A percentile compares a stretch with the other conserved stretches of the same genome.
Evolutionary conservation across 1,140 invertebrate genomes (phyloP).

Genomic region (Diachasma alloeum): DNA sequence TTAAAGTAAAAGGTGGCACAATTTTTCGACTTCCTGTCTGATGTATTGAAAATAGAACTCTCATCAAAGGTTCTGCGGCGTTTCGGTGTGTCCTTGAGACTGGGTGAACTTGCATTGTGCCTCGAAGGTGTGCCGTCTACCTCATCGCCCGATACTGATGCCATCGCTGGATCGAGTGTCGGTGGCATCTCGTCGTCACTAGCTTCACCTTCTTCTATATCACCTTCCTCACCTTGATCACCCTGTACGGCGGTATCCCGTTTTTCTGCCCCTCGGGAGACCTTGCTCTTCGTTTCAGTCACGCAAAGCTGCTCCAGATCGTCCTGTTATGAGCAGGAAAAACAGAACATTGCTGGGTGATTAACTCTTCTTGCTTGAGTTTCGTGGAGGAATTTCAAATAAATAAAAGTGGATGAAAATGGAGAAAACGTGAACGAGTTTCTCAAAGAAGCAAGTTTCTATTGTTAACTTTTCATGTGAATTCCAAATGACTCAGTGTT

Average conservation of each 20-base stretch:
- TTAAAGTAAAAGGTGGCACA: slow-evolving; percentile 84
- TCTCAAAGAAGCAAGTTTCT: neutral
- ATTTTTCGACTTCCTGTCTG: slow-evolving; percentile 80
- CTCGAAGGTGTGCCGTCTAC: slow-evolving; percentile 44
- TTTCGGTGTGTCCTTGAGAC: slow-evolving; percentile 35
- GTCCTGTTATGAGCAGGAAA: slow-evolving; percentile 46
- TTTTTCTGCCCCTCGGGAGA: slow-evolving; percentile 25
- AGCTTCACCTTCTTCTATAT: slow-evolving; percentile 52
- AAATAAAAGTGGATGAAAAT: neutral
- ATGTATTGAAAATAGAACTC: slow-evolving; percentile 59
- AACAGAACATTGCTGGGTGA: neutral
- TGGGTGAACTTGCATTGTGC: slow-evolving; percentile 23
- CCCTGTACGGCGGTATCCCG: slow-evolving; percentile 24
- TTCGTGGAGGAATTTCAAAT: neutral
- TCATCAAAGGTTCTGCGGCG: slow-evolving; percentile 47
- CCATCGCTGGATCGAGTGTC: slow-evolving; percentile 52
- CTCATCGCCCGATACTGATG: slow-evolving; percentile 46
- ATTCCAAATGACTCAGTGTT: too few relatives aligned
- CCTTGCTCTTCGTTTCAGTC: slow-evolving; percentile 51
- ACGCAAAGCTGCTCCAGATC: slow-evolving; percentile 60
- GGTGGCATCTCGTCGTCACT: slow-evolving; percentile 55
- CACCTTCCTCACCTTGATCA: slow-evolving; percentile 50
- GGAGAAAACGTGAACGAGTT: neutral
- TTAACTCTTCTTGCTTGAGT: neutral
- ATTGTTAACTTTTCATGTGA: too few relatives aligned